These are phyloP conservation scores for Neoseiulus cucumeris DNA, from an alignment of 1,140 invertebrate genomes.

Conservation along the genomic window DNA sequence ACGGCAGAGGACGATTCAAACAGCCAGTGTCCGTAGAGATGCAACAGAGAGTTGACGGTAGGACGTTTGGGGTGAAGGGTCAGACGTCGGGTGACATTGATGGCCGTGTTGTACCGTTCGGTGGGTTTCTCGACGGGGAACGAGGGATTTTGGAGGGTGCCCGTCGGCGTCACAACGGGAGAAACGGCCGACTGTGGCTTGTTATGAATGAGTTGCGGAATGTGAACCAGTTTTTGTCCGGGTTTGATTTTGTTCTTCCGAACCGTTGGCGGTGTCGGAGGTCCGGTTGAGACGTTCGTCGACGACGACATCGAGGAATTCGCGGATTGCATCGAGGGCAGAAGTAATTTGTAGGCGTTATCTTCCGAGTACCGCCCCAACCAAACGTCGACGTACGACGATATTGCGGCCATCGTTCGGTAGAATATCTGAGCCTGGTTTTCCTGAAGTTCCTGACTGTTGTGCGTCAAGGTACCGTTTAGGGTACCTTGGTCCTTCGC, in stretches of 20 bases:
- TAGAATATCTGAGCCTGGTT: slow-evolving; percentile 58
- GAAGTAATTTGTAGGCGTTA: neutral
- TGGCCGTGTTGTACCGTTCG: neutral
- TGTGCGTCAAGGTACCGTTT: slow-evolving; percentile 9
- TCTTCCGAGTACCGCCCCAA: neutral
- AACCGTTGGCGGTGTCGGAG: neutral
- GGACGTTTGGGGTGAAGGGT: slow-evolving; percentile 35
- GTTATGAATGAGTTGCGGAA: slow-evolving; percentile 14
- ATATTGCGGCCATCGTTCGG: slow-evolving; percentile 77
- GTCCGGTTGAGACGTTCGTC: neutral
- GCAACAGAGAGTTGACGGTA: slow-evolving; percentile 77
- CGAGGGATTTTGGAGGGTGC: slow-evolving; percentile 13
- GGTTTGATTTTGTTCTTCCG: slow-evolving; percentile 1
- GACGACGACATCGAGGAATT: neutral
- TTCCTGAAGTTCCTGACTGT: neutral
- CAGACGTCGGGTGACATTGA: slow-evolving; percentile 2
- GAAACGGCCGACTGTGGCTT: slow-evolving; percentile 16
- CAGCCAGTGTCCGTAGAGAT: slow-evolving; percentile 87
- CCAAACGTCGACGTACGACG: slow-evolving; percentile 55
- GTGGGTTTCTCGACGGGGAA: neutral
- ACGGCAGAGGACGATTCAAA: slow-evolving; percentile 63
- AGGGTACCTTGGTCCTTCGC: neutral
- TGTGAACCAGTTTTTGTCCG: neutral
- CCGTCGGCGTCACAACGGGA: slow-evolving; percentile 18
- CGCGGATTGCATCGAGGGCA: neutral